Evolutionary conservation across 2,797 vertebrate genomes (phyloP).

Genomic region (Acanthurus leucopareius): DNA sequence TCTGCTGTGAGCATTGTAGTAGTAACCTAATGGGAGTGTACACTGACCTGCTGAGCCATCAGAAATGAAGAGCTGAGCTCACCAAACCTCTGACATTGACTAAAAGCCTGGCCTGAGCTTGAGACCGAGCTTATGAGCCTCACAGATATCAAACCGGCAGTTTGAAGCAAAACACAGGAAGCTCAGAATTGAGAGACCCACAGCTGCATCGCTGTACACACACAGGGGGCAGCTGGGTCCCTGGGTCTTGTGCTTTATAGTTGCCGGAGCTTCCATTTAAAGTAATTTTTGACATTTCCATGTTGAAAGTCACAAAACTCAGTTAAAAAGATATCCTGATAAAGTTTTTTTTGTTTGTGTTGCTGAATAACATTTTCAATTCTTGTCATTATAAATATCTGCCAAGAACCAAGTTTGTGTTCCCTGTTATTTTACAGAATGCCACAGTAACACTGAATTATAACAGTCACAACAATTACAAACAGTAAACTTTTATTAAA

Average conservation of each 20-base stretch:
- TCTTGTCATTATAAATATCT: no score
- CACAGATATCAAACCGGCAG: slow-evolving; percentile 28
- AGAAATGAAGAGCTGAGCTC: slow-evolving; percentile 61
- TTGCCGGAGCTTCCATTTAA: not conserved
- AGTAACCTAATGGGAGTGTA: slow-evolving; percentile 33
- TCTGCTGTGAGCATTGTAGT: slow-evolving; percentile 26
- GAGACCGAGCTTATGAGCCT: slow-evolving; percentile 30
- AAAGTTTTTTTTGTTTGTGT: not conserved
- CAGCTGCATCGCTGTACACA: not conserved
- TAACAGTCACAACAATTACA: no score
- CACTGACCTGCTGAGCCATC: slow-evolving; percentile 68
- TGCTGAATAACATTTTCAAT: no score
- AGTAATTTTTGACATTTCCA: not conserved
- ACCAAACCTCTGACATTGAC: slow-evolving; percentile 62
- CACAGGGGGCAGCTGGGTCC: not conserved
- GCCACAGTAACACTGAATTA: no score
- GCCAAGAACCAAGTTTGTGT: no score
- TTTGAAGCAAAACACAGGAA: slow-evolving; percentile 17
- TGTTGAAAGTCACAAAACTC: not conserved
- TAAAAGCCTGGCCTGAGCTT: slow-evolving; percentile 40
- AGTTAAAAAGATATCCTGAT: not conserved
- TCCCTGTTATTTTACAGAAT: no score
- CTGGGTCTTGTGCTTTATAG: not conserved
- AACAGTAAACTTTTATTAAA: no score
- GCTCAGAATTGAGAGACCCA: not conserved